Conservation (phyloP, 2,888 invertebrate genomes). For the Tetramorium bicarinatum region DNA sequence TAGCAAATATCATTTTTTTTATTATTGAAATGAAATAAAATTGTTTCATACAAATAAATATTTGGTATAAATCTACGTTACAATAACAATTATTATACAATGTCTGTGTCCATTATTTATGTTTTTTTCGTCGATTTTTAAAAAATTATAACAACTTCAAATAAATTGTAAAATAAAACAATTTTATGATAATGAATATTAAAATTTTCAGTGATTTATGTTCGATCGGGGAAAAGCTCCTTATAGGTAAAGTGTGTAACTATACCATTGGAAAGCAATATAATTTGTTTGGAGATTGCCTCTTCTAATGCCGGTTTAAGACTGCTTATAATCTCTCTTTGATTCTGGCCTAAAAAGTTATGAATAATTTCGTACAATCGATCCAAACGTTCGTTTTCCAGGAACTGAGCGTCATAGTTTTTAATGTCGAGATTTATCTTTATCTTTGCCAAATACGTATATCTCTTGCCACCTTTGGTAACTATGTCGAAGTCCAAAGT, state of each 20-base stretch:
- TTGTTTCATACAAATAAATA: not conserved
- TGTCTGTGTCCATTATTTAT: not conserved
- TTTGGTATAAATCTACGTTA: not conserved
- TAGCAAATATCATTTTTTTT: not conserved
- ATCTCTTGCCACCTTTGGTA: slow-evolving; percentile 71
- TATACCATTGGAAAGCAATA: slow-evolving; percentile 81
- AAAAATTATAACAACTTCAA: not conserved
- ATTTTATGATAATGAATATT: not conserved
- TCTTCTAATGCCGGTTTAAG: slow-evolving; percentile 83
- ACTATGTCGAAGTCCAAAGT: slow-evolving; percentile 65
- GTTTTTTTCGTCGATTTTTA: not conserved
- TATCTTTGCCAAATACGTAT: slow-evolving; percentile 77
- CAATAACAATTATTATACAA: not conserved
- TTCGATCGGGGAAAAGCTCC: slow-evolving; percentile 82
- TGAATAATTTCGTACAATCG: slow-evolving; percentile 76
- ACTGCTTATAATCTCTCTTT: slow-evolving; percentile 81
- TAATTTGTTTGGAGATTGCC: slow-evolving; percentile 77
- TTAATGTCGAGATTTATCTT: slow-evolving; percentile 73
- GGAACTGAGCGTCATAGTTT: slow-evolving; percentile 73
- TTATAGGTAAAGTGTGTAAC: slow-evolving; percentile 81
- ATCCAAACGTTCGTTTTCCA: slow-evolving; percentile 59
- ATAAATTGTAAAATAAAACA: not conserved
- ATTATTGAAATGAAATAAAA: not conserved
- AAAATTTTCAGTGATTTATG: not conserved
- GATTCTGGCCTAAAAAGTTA: slow-evolving; percentile 77